These are phyloP conservation scores for Piscicola geometra DNA, from an alignment of 2,888 invertebrate species.

Conservation along the genomic window DNA sequence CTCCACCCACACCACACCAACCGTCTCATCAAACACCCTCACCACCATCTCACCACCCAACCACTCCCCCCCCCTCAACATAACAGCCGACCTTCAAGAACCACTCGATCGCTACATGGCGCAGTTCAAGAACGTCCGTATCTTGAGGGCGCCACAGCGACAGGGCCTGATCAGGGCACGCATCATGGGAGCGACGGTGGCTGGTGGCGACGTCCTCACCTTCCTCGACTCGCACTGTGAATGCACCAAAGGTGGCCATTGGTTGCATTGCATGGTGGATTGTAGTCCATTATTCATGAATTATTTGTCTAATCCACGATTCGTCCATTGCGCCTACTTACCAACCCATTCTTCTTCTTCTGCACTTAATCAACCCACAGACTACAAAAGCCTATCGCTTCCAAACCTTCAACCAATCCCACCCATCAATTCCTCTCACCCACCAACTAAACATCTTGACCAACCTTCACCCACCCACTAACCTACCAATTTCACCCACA, in stretches of 20 bases:
- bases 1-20: background rate
- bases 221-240: slow-evolving; percentile 98
- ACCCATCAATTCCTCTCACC: background rate
- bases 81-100: slow-evolving; percentile 78
- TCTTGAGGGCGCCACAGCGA: slow-evolving; percentile 80
- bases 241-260: slow-evolving; percentile 67
- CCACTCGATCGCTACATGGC: slow-evolving; percentile 89
- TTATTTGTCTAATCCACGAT: too few species aligned
- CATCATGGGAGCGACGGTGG: slow-evolving; percentile 77
- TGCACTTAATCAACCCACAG: too few species aligned
- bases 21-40: background rate
- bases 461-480: too few species aligned
- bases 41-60: background rate
- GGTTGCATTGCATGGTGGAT: too few species aligned
- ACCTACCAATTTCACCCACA: background rate
- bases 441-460: too few species aligned
- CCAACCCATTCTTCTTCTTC: too few species aligned
- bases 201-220: slow-evolving; percentile 84
- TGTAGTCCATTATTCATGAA: too few species aligned
- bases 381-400: too few species aligned
- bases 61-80: background rate
- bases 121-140: slow-evolving; percentile 76
- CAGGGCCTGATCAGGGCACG: slow-evolving; percentile 88
- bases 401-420: background rate
- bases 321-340: too few species aligned